Base-by-base conservation (phyloP, 2,113 vertebrate species). In the Oncorhynchus mykiss region DNA sequence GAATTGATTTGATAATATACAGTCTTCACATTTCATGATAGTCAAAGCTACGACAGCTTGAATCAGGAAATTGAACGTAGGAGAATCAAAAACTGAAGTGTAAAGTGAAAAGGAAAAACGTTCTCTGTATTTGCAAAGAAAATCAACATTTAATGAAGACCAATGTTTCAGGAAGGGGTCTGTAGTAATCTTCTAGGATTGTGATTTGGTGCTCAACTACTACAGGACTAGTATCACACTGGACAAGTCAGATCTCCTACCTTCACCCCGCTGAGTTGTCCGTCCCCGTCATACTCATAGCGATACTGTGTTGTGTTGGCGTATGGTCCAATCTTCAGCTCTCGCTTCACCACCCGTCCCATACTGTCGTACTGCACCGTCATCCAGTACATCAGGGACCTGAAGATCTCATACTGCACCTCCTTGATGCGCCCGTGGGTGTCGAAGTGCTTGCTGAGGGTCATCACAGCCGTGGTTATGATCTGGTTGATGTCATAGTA, bases 361-460 rank as follows among this genome's bases (percentile, higher is more conserved):
- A 99, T 99, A 88, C 96, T 98, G 92, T 99, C 97, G 0, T 99
- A 99, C 67, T 99, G 97, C 70, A 99, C 97, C 0, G 97, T 99
- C 98, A 99, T 99, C 98, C 98, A 99, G 92, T 99, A 99, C 98
- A 99, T 99, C 3, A 99, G 95, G 0, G 97, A 99, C 3, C 98
- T 92, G 90, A 99, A 99, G 90, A 99, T 99, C 91, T 99, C 98
- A 0, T 99, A 99, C 65, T 99, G 98, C 69, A 99, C 97, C 81
- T 99, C 98, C 87, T 99, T 99, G 91, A 99, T 98, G 72, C 97
- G 95, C 2, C 98, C 98, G 0, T 99, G 97, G 18, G 98, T 98
- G 82, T 99, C 98, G 6, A 99, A 99, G 87, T 99, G 97, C 85
- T 99, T 99, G 89, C 96, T 99, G 85, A 99, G 92, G 0, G 98